Conservation (phyloP, 2,113 vertebrate species). For the Misgurnus mizolepis region DNA sequence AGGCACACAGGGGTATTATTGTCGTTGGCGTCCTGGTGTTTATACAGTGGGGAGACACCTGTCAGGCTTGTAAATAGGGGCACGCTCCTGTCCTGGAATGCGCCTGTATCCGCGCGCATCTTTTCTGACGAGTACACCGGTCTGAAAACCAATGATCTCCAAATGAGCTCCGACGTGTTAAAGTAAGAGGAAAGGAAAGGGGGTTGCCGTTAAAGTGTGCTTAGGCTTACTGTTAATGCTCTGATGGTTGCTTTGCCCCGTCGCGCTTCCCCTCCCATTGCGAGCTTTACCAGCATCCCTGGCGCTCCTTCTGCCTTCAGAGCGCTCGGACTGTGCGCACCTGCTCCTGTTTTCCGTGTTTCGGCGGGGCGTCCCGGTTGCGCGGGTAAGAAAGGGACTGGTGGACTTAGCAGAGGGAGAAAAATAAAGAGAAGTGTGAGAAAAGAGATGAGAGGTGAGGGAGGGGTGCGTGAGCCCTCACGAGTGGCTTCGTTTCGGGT, state of each 20-base stretch:
- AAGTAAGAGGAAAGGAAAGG: conserved; percentile 34
- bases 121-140: conserved; percentile 22
- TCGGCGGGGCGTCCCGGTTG: conserved; percentile 49
- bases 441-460: conserved; percentile 12
- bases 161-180: not conserved
- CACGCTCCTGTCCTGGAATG: conserved; percentile 58
- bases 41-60: conserved; percentile 42
- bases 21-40: conserved; percentile 45
- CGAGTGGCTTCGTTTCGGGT: conserved; percentile 26
- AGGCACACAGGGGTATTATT: conserved; percentile 49
- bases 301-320: conserved; percentile 42
- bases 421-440: conserved; percentile 18
- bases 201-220: conserved; percentile 31
- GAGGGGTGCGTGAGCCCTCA: conserved; percentile 4
- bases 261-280: conserved; percentile 20
- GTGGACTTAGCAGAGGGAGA: not conserved
- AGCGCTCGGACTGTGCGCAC: conserved; percentile 49
- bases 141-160: not conserved
- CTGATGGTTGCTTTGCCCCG: conserved; percentile 34
- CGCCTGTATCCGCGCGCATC: conserved; percentile 33
- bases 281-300: conserved; percentile 22
- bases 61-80: conserved; percentile 38
- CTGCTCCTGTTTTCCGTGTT: conserved; percentile 52
- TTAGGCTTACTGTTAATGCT: conserved; percentile 39
- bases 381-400: conserved; percentile 25